phyloP scores from a whole-genome alignment of 2,797 vertebrate species.

The Podargus strigoides region DNA sequence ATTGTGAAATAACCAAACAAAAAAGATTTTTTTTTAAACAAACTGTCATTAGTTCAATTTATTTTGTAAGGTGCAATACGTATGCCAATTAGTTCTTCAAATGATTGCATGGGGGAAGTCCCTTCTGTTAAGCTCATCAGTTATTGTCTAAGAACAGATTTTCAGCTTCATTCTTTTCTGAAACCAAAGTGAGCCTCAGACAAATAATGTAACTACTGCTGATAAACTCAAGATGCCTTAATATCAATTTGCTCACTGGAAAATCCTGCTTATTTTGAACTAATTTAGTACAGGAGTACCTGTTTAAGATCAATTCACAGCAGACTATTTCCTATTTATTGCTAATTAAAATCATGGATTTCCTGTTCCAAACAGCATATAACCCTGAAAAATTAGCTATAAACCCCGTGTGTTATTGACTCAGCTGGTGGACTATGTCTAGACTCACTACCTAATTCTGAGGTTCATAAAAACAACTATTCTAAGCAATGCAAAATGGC shows the following conservation, averaged over 20 bases:
- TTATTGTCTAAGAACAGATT: background rate
- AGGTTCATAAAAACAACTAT: background rate
- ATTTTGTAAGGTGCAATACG: background rate
- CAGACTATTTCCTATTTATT: constrained; percentile 56
- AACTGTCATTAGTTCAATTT: background rate
- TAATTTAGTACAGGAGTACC: constrained; percentile 43
- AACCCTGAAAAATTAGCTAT: constrained; percentile 26
- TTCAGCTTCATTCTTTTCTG: background rate
- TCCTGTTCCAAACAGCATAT: constrained; percentile 33
- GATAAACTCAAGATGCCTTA: constrained; percentile 34
- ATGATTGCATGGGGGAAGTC: background rate
- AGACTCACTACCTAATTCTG: background rate
- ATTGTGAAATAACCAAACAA: background rate
- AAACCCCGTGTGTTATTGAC: background rate
- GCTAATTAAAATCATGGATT: constrained; percentile 56
- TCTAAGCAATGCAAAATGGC: background rate
- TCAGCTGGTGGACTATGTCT: background rate
- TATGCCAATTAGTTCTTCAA: background rate
- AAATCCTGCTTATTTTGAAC: constrained; percentile 43
- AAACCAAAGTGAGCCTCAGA: background rate
- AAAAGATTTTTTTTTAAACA: background rate
- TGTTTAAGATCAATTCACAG: constrained; percentile 56
- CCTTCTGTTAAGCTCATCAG: background rate
- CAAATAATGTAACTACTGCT: background rate
- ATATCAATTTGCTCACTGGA: constrained; percentile 29